A percentile compares a stretch with the other conserved stretches of the same genome.
Conservation (phyloP, 1,140 invertebrate species). For the Sitobion miscanthi region DNA sequence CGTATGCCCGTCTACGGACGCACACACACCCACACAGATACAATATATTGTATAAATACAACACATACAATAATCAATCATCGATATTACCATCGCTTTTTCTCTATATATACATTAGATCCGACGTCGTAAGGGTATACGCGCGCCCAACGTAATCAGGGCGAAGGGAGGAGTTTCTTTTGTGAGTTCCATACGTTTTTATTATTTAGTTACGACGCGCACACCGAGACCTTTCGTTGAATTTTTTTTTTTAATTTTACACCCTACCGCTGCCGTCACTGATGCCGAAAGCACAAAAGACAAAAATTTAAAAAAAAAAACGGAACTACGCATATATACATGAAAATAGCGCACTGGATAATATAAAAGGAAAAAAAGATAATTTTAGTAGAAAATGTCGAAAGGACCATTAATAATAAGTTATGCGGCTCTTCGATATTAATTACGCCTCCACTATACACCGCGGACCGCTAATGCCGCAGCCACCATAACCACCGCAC, state of each 20-base stretch:
- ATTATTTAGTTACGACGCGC: neutral
- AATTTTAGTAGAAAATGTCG: conserved; percentile 35
- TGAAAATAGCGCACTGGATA: neutral
- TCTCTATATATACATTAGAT: neutral
- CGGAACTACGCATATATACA: neutral
- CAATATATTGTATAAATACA: neutral
- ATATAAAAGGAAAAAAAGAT: conserved; percentile 29
- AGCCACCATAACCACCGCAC: neutral
- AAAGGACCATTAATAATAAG: conserved; percentile 53
- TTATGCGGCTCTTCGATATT: conserved; percentile 47
- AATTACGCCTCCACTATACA: conserved; percentile 18
- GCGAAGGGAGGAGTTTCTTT: neutral
- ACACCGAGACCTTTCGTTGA: conserved; percentile 5
- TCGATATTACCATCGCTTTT: conserved; percentile 20
- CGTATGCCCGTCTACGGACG: neutral
- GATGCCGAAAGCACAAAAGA: neutral
- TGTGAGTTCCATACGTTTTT: neutral
- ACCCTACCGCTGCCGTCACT: neutral
- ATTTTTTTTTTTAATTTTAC: conserved; percentile 6
- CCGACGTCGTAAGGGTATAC: neutral
- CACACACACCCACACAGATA: neutral
- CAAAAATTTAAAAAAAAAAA: neutral
- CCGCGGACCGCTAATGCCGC: neutral
- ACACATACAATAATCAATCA: conserved; percentile 49
- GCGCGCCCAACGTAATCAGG: neutral